These are phyloP conservation scores for Paracanthobrama guichenoti DNA, from an alignment of 2,113 vertebrate genomes.

Conservation along the genomic window DNA sequence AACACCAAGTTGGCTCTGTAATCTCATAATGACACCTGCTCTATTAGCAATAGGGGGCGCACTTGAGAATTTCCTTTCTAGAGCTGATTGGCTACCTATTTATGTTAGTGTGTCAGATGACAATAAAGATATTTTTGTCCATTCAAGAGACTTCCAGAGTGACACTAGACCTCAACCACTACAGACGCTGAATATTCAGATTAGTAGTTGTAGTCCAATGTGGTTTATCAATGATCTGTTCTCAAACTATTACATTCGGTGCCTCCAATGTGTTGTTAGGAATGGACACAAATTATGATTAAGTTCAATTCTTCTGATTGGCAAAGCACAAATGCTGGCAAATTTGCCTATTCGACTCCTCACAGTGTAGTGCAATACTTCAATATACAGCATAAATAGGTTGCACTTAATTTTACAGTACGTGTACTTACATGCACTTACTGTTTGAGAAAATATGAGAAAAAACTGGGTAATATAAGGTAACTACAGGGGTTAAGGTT, in stretches of 20 bases:
- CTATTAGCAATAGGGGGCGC: neutral
- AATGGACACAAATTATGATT: neutral
- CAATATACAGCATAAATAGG: neutral
- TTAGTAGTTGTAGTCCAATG: neutral
- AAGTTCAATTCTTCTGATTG: neutral
- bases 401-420: too few species aligned
- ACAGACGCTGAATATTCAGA: neutral
- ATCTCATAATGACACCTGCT: neutral
- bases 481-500: too few species aligned
- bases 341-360: neutral
- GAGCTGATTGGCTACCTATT: neutral
- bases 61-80: conserved; percentile 4
- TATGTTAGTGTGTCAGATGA: conserved; percentile 5
- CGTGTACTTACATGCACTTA: too few species aligned
- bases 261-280: neutral
- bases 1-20: neutral
- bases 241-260: neutral
- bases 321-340: neutral
- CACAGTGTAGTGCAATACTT: neutral
- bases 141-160: conserved; percentile 14
- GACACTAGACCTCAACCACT: neutral
- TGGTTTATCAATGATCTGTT: neutral
- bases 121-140: conserved; percentile 1
- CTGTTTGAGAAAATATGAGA: too few species aligned
- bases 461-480: too few species aligned